Conservation (phyloP, 2,888 invertebrate genomes). For the Tetramorium bicarinatum region DNA sequence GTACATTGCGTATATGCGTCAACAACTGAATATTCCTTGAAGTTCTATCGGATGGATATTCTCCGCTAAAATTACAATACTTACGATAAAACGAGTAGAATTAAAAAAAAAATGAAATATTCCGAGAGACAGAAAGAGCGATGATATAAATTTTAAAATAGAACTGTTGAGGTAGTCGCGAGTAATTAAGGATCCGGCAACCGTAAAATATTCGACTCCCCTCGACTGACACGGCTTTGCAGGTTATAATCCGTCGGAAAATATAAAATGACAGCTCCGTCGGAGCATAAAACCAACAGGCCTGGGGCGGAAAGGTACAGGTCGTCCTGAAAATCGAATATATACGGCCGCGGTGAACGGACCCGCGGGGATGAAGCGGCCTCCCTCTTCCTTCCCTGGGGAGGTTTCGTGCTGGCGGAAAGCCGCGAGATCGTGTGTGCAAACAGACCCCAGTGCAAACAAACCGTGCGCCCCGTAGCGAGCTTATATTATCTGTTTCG, state of each 20-base stretch:
- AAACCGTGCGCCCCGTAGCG: slow-evolving; percentile 75
- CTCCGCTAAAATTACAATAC: neutral
- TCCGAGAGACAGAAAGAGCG: neutral
- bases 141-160: neutral
- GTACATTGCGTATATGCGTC: slow-evolving; percentile 10
- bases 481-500: slow-evolving; percentile 82
- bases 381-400: slow-evolving; percentile 4
- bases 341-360: slow-evolving; percentile 41
- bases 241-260: slow-evolving; percentile 60
- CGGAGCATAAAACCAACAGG: slow-evolving; percentile 66
- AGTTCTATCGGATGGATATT: neutral
- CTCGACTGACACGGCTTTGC: slow-evolving; percentile 41
- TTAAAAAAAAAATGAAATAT: neutral
- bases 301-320: slow-evolving; percentile 57
- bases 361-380: slow-evolving; percentile 46
- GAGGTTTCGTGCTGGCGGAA: slow-evolving; percentile 55
- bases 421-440: slow-evolving; percentile 73
- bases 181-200: slow-evolving; percentile 33
- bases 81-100: neutral
- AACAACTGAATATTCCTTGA: slow-evolving; percentile 16
- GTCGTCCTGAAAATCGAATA: slow-evolving; percentile 65
- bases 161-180: neutral
- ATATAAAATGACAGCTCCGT: slow-evolving; percentile 61
- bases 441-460: slow-evolving; percentile 82
- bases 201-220: slow-evolving; percentile 24